Conservation (phyloP, 2,113 vertebrate genomes). For the Nesoenas mayeri region DNA sequence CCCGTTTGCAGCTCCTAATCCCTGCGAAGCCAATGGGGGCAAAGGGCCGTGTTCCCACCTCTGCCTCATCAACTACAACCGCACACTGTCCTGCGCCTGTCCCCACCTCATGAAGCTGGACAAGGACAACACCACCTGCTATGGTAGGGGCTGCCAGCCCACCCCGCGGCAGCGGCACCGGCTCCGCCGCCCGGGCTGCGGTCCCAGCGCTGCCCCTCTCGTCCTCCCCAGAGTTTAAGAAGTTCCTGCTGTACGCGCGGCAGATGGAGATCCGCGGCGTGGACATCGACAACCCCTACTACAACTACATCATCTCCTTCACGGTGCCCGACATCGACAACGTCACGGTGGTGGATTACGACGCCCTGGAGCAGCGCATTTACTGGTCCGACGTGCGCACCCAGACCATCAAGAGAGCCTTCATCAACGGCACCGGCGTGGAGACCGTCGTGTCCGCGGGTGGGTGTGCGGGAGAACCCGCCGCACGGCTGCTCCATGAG, state of each 20-base stretch:
- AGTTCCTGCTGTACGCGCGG: conserved; percentile 95
- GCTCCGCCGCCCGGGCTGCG: neutral
- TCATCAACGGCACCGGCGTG: conserved; percentile 96
- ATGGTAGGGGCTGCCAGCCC: conserved; percentile 74
- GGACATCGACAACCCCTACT: conserved; percentile 95
- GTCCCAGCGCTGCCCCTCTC: neutral
- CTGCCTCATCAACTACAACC: conserved; percentile 97
- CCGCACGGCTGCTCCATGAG: neutral
- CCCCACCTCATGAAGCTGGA: conserved; percentile 97
- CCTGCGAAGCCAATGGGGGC: conserved; percentile 87
- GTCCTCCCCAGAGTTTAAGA: conserved; percentile 83
- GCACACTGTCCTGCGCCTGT: conserved; percentile 91
- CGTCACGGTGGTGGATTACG: conserved; percentile 94
- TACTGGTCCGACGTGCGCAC: conserved; percentile 98
- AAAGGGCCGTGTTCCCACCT: conserved; percentile 91
- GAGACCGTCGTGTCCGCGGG: conserved; percentile 90
- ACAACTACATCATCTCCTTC: conserved; percentile 99
- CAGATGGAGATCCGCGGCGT: conserved; percentile 98
- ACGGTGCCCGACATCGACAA: conserved; percentile 97
- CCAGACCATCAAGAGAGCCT: conserved; percentile 95
- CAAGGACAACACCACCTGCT: conserved; percentile 89
- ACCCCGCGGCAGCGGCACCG: rapidly evolving
- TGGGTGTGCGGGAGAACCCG: neutral
- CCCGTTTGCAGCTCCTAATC: conserved; percentile 84
- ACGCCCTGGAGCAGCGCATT: conserved; percentile 90